A percentile compares a stretch with the other conserved stretches of the same genome.
Conservation (phyloP, 2,113 vertebrate genomes). For the Anarrhichthys ocellatus region DNA sequence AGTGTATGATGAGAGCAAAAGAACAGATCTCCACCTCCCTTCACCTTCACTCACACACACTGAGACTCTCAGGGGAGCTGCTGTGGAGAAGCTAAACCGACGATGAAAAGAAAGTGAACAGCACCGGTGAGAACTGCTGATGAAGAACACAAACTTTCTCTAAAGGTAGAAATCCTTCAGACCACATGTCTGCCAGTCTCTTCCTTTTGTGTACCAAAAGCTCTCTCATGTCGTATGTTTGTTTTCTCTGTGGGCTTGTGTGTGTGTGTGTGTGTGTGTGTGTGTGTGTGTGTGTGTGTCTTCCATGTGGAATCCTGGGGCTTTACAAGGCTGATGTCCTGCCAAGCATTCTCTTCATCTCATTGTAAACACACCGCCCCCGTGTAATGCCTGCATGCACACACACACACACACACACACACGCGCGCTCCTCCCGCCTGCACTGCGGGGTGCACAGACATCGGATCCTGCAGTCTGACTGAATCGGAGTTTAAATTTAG, state of each 20-base stretch:
- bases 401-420: neutral
- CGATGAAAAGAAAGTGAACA: slow-evolving; percentile 16
- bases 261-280: slow-evolving; percentile 4
- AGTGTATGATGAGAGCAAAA: neutral
- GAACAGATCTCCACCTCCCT: too few relatives aligned
- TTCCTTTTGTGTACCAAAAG: slow-evolving; percentile 12
- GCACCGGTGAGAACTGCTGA: slow-evolving; percentile 15
- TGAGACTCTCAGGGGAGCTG: neutral
- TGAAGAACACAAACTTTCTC: slow-evolving; percentile 34
- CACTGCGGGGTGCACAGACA: slow-evolving; percentile 8
- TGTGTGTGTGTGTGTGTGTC: slow-evolving; percentile 49
- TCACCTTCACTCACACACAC: neutral
- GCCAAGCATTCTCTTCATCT: slow-evolving; percentile 75
- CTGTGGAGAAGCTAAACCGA: neutral
- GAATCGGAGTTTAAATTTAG: slow-evolving; percentile 66
- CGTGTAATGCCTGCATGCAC: slow-evolving; percentile 31
- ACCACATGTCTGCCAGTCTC: neutral
- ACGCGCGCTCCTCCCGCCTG: neutral
- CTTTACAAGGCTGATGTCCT: slow-evolving; percentile 68
- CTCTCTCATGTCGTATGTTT: slow-evolving; percentile 41
- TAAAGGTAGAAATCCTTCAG: slow-evolving; percentile 31
- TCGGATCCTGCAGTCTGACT: slow-evolving; percentile 5
- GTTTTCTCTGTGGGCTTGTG: slow-evolving; percentile 32
- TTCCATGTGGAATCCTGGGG: slow-evolving; percentile 65
- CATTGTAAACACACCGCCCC: slow-evolving; percentile 61